Base-by-base conservation (phyloP, 2,888 invertebrate genomes). In the Eurytoma californica region DNA sequence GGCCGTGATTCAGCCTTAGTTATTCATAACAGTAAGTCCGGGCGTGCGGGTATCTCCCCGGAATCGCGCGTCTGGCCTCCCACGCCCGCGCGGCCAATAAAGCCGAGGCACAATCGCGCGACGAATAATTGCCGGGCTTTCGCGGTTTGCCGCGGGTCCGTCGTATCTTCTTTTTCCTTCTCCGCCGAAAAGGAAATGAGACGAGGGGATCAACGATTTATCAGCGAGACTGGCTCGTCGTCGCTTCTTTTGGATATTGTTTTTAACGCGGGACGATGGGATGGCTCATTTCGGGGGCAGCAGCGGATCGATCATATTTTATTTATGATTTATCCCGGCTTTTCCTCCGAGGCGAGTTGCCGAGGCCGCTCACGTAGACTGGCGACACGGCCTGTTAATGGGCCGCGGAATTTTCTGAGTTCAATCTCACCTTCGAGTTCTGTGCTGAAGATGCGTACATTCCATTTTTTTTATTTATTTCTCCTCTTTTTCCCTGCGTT, bases 301-400 rank as follows among this genome's bases (percentile, higher is more conserved):
- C 20, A 18, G 16, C 3, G 66, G 67, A 58, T 68, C 60, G 74
- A 68, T 67, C 67, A 60, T 75, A 58, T 74, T 67, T 74, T 74
- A 74, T 66, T 57, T 55, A 53, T 65, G 65, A 70, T 65, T 57
- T 70, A 77, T 77, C 63, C 55, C n/a, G 20, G 20, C 66, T 66
- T 49, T 51, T 51, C 16, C 7, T 51, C 20, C 9, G 39, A 39
- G 39, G 7, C 39, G 39, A 7, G 9, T 39, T 39, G 7, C 9
- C 39, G 39, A 39, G 39, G 39, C 39, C 9, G 39, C 39, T 39
- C 39, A 39, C 39, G 39, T 39, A 39, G 9, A 39, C 39, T 9
- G 9, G 39, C 39, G 39, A 39, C 39, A 9, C 39, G 39, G 39
- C 39, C 39, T 39, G 39, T 39, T 39, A 39, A 39, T 39, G 39